phyloP scores from a whole-genome alignment of 2,888 invertebrate species.

The Synergus japonicus region DNA sequence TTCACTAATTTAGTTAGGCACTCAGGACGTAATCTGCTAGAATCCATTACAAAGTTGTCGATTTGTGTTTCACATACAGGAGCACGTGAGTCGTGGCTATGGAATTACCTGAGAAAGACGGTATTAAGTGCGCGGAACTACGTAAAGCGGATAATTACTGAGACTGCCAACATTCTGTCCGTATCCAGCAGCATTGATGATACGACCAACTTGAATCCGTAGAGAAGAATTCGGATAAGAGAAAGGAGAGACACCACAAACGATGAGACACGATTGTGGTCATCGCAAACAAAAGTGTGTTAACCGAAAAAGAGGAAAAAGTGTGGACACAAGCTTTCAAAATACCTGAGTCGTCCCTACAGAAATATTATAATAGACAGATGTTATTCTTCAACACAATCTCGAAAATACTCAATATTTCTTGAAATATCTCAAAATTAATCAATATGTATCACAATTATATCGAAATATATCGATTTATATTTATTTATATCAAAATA shows the following conservation, averaged over 20 bases:
- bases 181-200: constrained; percentile 26
- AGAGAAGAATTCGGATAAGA: constrained; percentile 28
- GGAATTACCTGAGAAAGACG: not conserved
- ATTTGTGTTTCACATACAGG: not conserved
- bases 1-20: constrained; percentile 7
- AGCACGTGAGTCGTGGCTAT: not conserved
- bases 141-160: not conserved
- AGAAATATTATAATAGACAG: constrained; percentile 5
- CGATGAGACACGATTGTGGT: constrained; percentile 16
- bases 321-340: not conserved
- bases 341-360: constrained; percentile 1
- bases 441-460: too few species aligned
- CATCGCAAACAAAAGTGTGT: constrained; percentile 26
- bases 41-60: not conserved
- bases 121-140: not conserved
- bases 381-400: not conserved
- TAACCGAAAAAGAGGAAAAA: constrained; percentile 20
- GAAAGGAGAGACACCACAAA: constrained; percentile 31
- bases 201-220: constrained; percentile 27
- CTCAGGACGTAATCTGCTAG: not conserved
- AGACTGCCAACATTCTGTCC: not conserved
- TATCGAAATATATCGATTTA: too few species aligned
- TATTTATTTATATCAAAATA: too few species aligned
- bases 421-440: not conserved
- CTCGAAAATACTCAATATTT: not conserved